Base-by-base conservation (phyloP, 53 echinoderm and acorn worm genomes). In the Astropecten irregularis region DNA sequence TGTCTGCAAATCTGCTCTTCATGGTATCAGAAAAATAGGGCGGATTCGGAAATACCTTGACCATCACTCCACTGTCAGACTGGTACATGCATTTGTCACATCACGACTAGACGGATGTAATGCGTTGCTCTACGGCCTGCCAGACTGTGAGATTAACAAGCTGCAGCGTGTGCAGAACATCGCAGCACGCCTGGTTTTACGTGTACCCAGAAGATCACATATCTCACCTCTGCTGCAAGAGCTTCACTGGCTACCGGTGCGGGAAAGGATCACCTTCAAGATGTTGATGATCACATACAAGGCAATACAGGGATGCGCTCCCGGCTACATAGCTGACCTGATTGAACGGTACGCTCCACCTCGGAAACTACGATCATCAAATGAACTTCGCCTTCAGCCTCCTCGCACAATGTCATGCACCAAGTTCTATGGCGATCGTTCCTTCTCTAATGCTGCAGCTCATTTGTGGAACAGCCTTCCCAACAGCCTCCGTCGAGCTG, bases 11-110 rank as follows among this genome's bases (percentile, higher is more conserved):
- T 22, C 18, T 14, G 53, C 51, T 15, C 19, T 47, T n/a, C n/a
- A n/a, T n/a, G n/a, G n/a, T n/a, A n/a, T n/a, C n/a, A n/a, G n/a
- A n/a, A n/a, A n/a, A n/a, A n/a, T n/a, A n/a, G n/a, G n/a, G n/a
- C n/a, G n/a, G n/a, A n/a, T n/a, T n/a, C n/a, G n/a, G n/a, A n/a
- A n/a, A n/a, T n/a, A n/a, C 55, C 71, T 82, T 9, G 81, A 87
- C 26, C 42, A 70, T 31, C 20, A 15, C 11, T 67, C 87, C 15
- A 31, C 87, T 26, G 58, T 53, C 33, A 87, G 26, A 22, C 69
- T 87, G 3, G 63, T 82, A 4, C 87, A 82, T 25, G 69, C 82
- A 27, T 87, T 87, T 49, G 48, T 87, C 27, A 68, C 59, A 9
- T 87, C 82, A 9, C 54, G 69, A 20, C 69, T 82, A 9, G 87